Evolutionary conservation across 2,888 invertebrate species (phyloP), one percentile per base, ranked within the genome.

Genomic region (Pemphredon lugubris): DNA sequence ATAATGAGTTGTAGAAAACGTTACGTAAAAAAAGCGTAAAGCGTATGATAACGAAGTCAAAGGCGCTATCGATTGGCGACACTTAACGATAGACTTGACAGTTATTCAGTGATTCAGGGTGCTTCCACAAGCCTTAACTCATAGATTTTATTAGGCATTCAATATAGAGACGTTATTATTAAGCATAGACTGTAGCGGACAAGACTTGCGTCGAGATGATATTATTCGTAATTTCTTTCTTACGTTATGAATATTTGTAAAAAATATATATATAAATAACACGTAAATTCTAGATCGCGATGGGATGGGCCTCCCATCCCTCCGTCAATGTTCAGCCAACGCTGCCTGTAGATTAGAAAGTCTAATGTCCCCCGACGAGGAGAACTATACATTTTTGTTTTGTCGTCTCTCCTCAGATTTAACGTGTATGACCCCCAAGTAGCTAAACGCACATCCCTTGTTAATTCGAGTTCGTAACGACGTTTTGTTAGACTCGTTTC

Each of bases 101-200:
- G 75, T 84, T 83, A 78, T 81, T 83, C 84, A 86, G 84, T 85
- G 79, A 88, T 88, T 86, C 84, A 86, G 84, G 88, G 88, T 89
- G 89, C 89, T 89, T 89, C 87, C 86, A 86, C 80, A 45, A 87
- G 73, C 76, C 77, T 79, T 84, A 77, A 74, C 53, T 70, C 55
- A 64, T 81, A 84, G 64, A 61, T 66, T 66, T 58, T 47, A 42
- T 54, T 80, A 79, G 68, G 70, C 63, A 70, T 76, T 75, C 67
- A 45, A 60, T 55, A 72, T 73, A 75, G 71, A 81, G 45, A 65
- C 20, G 61, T 72, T 75, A 58, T 66, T 45, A 54, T 74, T 83
- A 82, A 77, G 75, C 47, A 54, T 77, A 77, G 73, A 75, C 77
- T 81, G 72, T 79, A 81, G 83, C 80, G 83, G 85, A 88, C 84